Evolutionary conservation across 2,113 vertebrate species (phyloP).

Genomic region (Lepidothrix coronata): DNA sequence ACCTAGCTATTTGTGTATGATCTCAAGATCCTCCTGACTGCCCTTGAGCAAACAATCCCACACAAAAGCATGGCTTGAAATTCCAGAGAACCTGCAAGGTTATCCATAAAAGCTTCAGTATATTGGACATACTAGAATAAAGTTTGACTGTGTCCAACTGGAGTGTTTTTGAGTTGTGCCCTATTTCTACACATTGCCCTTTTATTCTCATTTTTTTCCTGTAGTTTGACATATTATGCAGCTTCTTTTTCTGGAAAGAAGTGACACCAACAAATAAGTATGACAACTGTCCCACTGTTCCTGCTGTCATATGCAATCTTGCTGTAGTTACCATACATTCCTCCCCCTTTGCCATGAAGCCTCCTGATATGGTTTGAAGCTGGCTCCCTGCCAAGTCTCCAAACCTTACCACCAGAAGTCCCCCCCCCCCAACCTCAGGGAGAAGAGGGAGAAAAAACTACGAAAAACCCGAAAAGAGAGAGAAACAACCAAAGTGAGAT

Average conservation of each 20-base stretch:
- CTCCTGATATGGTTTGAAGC: too few relatives aligned
- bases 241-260: neutral
- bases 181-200: neutral
- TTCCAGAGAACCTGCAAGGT: neutral
- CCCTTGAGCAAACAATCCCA: neutral
- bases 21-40: neutral
- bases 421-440: too few relatives aligned
- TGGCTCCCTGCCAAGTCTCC: too few relatives aligned
- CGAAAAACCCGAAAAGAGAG: too few relatives aligned
- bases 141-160: neutral
- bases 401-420: too few relatives aligned
- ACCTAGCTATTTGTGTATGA: neutral
- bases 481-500: too few relatives aligned
- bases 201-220: neutral
- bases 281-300: neutral
- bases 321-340: accelerated
- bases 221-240: neutral
- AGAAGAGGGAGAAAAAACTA: too few relatives aligned
- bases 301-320: neutral
- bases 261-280: neutral
- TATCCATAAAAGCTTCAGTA: neutral
- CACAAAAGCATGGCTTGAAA: neutral
- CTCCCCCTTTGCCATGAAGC: neutral
- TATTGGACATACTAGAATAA: neutral
- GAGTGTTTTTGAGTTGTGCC: neutral